Base-by-base conservation (phyloP, 2,888 invertebrate species). In the Lasioglossum zephyrum region DNA sequence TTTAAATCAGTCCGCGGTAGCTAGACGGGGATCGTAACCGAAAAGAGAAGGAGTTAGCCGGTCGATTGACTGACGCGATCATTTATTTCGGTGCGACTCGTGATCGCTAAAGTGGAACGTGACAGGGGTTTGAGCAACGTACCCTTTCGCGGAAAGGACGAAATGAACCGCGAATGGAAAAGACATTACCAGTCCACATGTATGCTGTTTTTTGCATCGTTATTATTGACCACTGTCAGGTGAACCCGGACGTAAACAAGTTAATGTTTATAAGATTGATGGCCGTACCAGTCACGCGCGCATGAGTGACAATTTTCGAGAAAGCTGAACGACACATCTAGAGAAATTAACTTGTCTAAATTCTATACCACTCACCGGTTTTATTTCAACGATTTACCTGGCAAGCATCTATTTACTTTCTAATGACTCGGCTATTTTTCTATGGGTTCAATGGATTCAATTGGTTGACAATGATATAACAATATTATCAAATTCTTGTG, bases 91-190 rank as follows among this genome's bases (percentile, higher is more conserved):
- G 53, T 77, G 75, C 77, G 82, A 82, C 75, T 79, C 75, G 73
- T 72, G 78, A 80, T 83, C 79, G 76, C 76, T 77, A 84, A 83
- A 88, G 88, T 89, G 86, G 81, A 78, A 86, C 79, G 80, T 83
- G 88, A 88, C 82, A 78, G 72, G 73, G 74, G 69, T 76, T 77
- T 57, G 44, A 63, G 66, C 66, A 41, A 36, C 77, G 31, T 60
- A 22, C 31, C 77, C 77, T n/a, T 86, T 78, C 49, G 36, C 60
- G 5, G 4, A 9, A 66, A 31, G 36, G 44, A n/a, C 4, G 26
- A 72, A 79, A 81, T 47, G 31, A 22, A 39, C n/a, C 3, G 26
- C 2, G 16, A 18, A 44, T 11, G 53, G 26, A 39, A 49, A 47
- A 41, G 77, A 53, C 73, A 63, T 63, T 73, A 79, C 53, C 47